Evolutionary conservation across 2,113 vertebrate species (phyloP).

Genomic region (Rhabdornis inornatus): DNA sequence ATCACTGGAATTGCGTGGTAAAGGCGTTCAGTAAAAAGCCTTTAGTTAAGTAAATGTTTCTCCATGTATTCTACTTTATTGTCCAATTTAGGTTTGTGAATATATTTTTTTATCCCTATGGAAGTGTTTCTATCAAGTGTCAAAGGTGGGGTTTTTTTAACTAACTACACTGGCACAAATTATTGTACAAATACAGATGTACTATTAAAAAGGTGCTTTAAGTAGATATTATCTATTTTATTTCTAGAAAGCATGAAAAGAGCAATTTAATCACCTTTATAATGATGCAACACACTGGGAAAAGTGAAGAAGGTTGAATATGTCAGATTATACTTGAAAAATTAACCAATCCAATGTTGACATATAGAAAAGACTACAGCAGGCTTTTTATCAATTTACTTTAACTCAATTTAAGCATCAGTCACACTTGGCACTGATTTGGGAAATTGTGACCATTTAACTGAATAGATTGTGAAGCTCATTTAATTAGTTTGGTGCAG

Average conservation of each 20-base stretch:
- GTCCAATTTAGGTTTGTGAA: neutral
- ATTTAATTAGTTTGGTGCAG: slow-evolving; percentile 24
- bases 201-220: neutral
- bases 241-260: neutral
- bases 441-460: neutral
- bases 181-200: neutral
- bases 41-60: slow-evolving; percentile 2
- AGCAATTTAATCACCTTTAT: neutral
- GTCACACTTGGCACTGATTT: neutral
- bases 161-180: neutral
- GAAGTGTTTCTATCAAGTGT: neutral
- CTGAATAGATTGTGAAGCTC: slow-evolving; percentile 1
- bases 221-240: neutral
- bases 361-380: neutral
- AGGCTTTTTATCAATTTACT: slow-evolving; percentile 8
- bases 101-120: neutral
- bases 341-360: neutral
- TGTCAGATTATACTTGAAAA: neutral
- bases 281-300: neutral
- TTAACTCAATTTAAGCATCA: slow-evolving; percentile 25
- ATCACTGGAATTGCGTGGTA: neutral
- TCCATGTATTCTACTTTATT: neutral
- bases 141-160: neutral
- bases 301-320: neutral
- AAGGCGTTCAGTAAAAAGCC: neutral